Evolutionary conservation across 2,888 invertebrate species (phyloP).

Genomic region (Lithodes maja): DNA sequence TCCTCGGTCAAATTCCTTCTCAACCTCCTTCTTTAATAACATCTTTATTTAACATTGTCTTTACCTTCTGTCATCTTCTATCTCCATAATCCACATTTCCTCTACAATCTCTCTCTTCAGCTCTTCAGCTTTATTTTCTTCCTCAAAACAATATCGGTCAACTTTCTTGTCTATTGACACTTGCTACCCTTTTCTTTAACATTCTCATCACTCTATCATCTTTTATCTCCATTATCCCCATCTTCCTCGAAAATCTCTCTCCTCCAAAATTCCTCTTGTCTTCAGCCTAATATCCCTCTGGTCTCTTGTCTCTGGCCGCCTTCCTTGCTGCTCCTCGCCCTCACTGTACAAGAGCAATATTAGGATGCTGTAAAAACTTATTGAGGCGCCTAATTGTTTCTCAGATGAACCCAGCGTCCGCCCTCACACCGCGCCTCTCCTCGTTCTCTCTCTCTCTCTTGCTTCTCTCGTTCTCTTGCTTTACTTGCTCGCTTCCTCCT

Average conservation of each 20-base stretch:
- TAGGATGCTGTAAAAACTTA: constrained; percentile 54
- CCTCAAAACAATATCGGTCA: background rate
- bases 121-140: background rate
- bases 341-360: constrained; percentile 38
- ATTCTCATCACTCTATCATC: background rate
- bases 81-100: background rate
- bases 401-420: constrained; percentile 46
- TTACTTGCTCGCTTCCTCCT: background rate
- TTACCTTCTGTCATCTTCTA: background rate
- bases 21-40: background rate
- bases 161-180: too few relatives aligned
- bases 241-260: background rate
- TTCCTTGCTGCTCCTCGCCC: background rate
- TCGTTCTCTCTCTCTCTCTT: background rate
- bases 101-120: background rate
- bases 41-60: background rate
- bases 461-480: background rate
- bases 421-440: constrained; percentile 12
- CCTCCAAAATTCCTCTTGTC: background rate
- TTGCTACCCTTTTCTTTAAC: background rate
- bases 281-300: background rate
- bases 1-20: background rate
- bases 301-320: background rate
- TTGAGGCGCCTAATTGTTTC: constrained; percentile 56
- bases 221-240: background rate